Evolutionary conservation across 2,888 invertebrate genomes (phyloP), one percentile per base, ranked within the genome.

Genomic region (Oligia strigilis): DNA sequence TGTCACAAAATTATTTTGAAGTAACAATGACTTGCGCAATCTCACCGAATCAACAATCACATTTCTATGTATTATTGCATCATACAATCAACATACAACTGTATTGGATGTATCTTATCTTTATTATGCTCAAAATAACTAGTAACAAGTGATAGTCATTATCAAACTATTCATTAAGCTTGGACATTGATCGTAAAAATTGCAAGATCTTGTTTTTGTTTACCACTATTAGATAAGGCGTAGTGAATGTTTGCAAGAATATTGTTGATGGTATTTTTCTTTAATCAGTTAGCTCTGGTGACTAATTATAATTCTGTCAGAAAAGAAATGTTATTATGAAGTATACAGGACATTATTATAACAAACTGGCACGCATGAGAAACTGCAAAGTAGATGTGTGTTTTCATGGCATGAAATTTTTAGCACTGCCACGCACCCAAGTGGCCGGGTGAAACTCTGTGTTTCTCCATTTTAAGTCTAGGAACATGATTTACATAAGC

Each of bases 1-100:
- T 19, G 0, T 36, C n/a, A n/a, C 9, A 66, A 76, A 76, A 76
- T 62, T 6, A 66, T 58, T 23, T 40, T 58, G 43, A 74, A 49
- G 58, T 46, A 76, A 74, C 58, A 70, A 79, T 86, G 87, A 86
- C 77, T 84, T 75, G 84, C 73, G 3, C 71, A 80, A 77, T 74
- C 40, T 75, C 58, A 75, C 43, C 5, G 3, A 77, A 73, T 78
- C 77, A 80, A 77, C 76, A 83, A 84, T 84, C 75, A 81, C 85
- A 87, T 90, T 90, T 89, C 88, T 82, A 67, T 60, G 36, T 88
- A 90, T 93, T 93, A 90, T 93, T 93, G 92, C 93, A 93, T 93
- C 93, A 93, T 90, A 89, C 88, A 88, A 78, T 84, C 87, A 88
- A 73, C 74, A 75, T 80, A 90, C 85, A 84, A 89, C 77, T 43